phyloP scores from a whole-genome alignment of 2,797 vertebrate species.

The Squalus acanthias region DNA sequence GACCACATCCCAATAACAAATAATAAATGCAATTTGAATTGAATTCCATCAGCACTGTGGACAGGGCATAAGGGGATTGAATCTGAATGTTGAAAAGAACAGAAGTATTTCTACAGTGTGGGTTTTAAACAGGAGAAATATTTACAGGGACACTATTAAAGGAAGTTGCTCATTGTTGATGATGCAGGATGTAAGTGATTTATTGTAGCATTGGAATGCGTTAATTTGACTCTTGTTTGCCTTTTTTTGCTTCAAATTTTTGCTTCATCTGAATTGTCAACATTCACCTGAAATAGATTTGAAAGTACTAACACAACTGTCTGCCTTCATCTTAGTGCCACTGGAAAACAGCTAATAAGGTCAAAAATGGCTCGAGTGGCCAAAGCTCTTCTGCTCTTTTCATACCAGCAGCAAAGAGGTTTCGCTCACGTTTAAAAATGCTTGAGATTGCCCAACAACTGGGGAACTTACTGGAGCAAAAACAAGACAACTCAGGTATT shows the following conservation, averaged over 20 bases:
- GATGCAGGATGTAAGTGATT: background rate
- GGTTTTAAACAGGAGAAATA: background rate
- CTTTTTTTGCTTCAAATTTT: background rate
- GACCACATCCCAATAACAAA: background rate
- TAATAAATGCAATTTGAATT: background rate
- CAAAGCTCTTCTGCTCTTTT: background rate
- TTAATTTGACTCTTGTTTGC: background rate
- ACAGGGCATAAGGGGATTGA: background rate
- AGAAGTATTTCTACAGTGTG: background rate
- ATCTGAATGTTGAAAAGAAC: background rate
- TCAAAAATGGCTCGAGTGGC: background rate
- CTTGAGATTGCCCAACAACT: background rate
- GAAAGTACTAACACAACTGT: background rate
- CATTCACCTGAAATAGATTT: background rate
- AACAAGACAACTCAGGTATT: background rate
- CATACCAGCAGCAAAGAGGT: background rate
- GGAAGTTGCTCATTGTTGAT: background rate
- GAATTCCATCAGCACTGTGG: background rate
- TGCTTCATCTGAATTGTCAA: too few species aligned
- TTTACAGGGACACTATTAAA: background rate
- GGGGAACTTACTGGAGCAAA: background rate
- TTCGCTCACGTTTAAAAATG: background rate
- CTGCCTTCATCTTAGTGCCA: background rate
- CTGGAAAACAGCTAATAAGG: background rate
- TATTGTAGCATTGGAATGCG: background rate